Evolutionary conservation across 2,113 vertebrate genomes (phyloP).

Genomic region (Lagopus leucura): DNA sequence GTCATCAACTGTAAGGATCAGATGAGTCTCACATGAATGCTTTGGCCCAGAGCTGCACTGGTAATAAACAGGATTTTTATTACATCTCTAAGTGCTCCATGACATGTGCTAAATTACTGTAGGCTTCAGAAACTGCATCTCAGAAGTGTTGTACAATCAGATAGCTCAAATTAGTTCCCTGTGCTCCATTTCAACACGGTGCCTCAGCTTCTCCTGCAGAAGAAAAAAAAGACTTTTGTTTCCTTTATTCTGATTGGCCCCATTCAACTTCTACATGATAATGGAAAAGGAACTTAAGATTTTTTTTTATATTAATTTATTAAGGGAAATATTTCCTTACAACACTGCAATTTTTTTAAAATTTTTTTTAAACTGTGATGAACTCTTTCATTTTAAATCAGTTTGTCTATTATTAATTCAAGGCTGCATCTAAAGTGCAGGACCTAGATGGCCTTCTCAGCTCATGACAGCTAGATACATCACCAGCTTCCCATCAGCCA

Average conservation of each 20-base stretch:
- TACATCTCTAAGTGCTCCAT: constrained; percentile 61
- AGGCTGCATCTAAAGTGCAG: background rate
- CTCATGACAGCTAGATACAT: background rate
- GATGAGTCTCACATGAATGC: constrained; percentile 56
- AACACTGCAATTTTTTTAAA: background rate
- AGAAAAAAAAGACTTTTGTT: background rate
- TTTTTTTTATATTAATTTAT: background rate
- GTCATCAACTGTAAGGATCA: constrained; percentile 44
- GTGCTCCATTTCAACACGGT: background rate
- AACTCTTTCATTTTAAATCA: background rate
- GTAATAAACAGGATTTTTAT: constrained; percentile 66
- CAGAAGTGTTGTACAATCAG: constrained; percentile 39
- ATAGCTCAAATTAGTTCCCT: constrained; percentile 22
- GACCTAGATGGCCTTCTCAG: background rate
- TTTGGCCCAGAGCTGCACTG: constrained; percentile 41
- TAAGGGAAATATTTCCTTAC: background rate
- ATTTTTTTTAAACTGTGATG: background rate
- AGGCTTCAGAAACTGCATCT: constrained; percentile 48
- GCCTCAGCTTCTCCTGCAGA: background rate
- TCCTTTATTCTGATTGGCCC: background rate
- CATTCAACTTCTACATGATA: background rate
- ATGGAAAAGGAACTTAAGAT: background rate
- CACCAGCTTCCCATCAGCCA: background rate
- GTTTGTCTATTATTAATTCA: background rate
- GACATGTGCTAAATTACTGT: constrained; percentile 63